Evolutionary conservation across 2,888 invertebrate genomes (phyloP).

Genomic region (Drosophila helvetica): DNA sequence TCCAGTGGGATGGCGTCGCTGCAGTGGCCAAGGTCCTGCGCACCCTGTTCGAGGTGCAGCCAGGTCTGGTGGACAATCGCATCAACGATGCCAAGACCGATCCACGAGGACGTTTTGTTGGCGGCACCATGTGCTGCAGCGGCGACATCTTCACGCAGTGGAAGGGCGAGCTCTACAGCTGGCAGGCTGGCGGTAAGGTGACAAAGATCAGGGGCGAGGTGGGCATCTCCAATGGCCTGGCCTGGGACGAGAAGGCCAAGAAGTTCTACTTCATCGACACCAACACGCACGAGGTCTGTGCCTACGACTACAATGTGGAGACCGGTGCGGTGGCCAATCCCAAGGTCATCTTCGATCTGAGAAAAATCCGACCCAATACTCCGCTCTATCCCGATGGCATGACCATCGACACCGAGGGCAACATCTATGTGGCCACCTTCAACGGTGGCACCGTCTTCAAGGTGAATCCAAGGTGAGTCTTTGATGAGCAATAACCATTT

Average conservation of each 20-base stretch:
- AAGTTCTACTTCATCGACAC: conserved; percentile 92
- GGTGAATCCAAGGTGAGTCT: conserved; percentile 83
- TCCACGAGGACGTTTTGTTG: conserved; percentile 89
- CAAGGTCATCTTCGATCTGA: conserved; percentile 86
- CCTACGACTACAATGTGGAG: conserved; percentile 89
- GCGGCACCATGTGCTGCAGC: conserved; percentile 85
- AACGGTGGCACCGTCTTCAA: conserved; percentile 86
- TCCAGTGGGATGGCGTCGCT: conserved; percentile 87
- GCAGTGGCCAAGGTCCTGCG: conserved; percentile 84
- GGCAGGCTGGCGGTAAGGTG: conserved; percentile 66
- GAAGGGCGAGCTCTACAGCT: conserved; percentile 81
- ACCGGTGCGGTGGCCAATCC: conserved; percentile 87
- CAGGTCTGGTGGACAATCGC: conserved; percentile 85
- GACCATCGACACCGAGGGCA: conserved; percentile 91
- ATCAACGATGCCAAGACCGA: conserved; percentile 93
- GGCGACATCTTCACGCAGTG: conserved; percentile 79
- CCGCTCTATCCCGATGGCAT: conserved; percentile 88
- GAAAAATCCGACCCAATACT: conserved; percentile 73
- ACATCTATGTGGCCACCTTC: conserved; percentile 91
- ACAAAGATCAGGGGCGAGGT: conserved; percentile 80
- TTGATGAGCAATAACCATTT: background rate
- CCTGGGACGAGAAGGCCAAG: conserved; percentile 88
- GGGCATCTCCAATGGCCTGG: conserved; percentile 90
- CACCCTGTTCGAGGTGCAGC: conserved; percentile 85
- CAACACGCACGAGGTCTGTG: conserved; percentile 87